Evolutionary conservation across 1,140 invertebrate species (phyloP), one percentile per base, ranked within the genome.

Genomic region (Halyomorpha halys): DNA sequence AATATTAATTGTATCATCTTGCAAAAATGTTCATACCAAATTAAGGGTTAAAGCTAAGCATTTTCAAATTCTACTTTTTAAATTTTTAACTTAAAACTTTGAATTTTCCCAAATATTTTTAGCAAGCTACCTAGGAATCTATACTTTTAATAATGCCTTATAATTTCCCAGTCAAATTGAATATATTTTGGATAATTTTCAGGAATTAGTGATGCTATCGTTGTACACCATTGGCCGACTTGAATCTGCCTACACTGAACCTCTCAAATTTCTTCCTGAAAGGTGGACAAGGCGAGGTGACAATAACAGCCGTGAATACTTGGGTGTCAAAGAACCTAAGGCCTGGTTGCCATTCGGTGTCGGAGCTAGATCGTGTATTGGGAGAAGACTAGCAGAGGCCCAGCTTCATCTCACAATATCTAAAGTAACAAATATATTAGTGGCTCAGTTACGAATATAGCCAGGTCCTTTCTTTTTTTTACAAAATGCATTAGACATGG

Each of bases 321-420:
- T 73, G 25, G 75, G 71, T 3, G 78, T 80, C 2, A 73, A 75
- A 62, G 76, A 82, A 66, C 75, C 84, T 2, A 80, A 84, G 70
- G 89, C 86, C n/a, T 84, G 81, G 61, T 69, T 94, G 34, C 90
- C 91, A 1, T 94, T 92, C 75, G 89, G 87, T 8, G 78, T 90
- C 62, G 90, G 91, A 2, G 78, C 81, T 6, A 80, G 91, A 66
- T 87, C 87, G 18, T 94, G 91, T 72, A 82, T 94, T 59, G 91
- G 91, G 0, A 82, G 81, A 69, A 86, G 85, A 70, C 79, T 93
- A 47, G 90, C 90, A 0, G 34, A 56, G 14, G 21, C 30, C 1
- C 51, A 56, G 16, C 34, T 64, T 11, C 21, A 34, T 44, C 30
- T 21, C 18, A 64, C 63, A 6, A 21, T 64, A 15, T 44, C 30